Evolutionary conservation across 2,888 invertebrate species (phyloP).

Genomic region (Chrysodeixis includens): DNA sequence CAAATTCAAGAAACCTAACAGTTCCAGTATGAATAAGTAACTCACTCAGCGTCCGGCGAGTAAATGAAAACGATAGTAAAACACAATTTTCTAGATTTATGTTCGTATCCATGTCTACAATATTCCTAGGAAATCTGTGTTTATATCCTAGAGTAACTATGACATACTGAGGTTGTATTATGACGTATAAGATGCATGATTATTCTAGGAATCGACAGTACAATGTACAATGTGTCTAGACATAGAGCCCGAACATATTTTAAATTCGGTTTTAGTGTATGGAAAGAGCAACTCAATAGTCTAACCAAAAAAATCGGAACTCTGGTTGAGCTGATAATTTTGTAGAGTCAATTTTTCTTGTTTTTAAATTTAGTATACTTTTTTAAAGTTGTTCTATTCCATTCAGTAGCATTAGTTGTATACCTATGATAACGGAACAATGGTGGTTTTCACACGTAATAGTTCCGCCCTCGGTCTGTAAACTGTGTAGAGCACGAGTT

Average conservation of each 20-base stretch:
- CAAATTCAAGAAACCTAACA: neutral
- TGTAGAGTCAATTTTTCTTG: no score
- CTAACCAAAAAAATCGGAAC: no score
- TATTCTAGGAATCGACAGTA: neutral
- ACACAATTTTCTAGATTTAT: constrained; percentile 37
- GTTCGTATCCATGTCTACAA: constrained; percentile 32
- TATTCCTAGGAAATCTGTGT: constrained; percentile 28
- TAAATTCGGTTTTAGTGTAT: no score
- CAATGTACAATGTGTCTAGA: no score
- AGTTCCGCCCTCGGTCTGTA: constrained; percentile 17
- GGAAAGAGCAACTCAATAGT: no score
- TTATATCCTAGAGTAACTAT: constrained; percentile 31
- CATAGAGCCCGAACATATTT: no score
- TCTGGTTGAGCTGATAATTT: no score
- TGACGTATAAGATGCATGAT: neutral
- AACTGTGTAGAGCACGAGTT: constrained; percentile 28
- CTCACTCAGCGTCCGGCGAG: constrained; percentile 26
- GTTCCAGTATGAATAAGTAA: neutral
- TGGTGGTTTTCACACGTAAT: constrained; percentile 2
- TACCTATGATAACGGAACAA: neutral
- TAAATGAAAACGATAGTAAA: constrained; percentile 43
- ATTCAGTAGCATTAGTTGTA: neutral
- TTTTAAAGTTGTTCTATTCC: no score
- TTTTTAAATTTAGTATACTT: no score
- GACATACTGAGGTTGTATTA: constrained; percentile 21